phyloP scores from a whole-genome alignment of 2,888 invertebrate species.

The Phengaris arion region DNA sequence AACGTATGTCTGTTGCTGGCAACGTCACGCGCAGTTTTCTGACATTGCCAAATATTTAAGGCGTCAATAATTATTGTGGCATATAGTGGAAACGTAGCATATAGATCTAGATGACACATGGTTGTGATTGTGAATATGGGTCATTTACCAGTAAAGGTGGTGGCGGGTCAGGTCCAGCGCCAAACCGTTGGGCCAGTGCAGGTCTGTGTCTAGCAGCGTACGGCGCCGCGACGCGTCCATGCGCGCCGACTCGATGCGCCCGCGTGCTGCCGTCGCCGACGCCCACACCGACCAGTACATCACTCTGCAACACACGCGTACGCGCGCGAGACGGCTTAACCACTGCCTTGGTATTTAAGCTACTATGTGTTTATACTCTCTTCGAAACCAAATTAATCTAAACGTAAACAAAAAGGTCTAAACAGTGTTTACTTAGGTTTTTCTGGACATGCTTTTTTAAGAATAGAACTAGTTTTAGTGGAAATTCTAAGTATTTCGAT shows the following conservation, averaged over 20 bases:
- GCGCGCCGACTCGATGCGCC: conserved; percentile 68
- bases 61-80: too few species aligned
- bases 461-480: too few species aligned
- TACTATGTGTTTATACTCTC: not conserved
- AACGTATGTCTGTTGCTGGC: too few species aligned
- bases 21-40: not conserved
- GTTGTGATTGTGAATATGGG: too few species aligned
- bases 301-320: conserved; percentile 49
- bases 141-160: conserved; percentile 58
- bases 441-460: too few species aligned
- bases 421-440: too few species aligned
- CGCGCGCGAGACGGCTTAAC: not conserved
- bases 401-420: too few species aligned
- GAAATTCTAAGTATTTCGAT: too few species aligned
- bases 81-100: too few species aligned
- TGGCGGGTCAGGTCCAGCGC: conserved; percentile 57
- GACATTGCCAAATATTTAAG: not conserved
- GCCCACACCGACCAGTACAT: conserved; percentile 91
- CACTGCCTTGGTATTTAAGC: not conserved
- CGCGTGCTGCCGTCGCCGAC: conserved; percentile 71
- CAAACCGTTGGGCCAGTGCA: conserved; percentile 89
- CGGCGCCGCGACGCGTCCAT: conserved; percentile 82
- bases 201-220: conserved; percentile 70
- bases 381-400: not conserved
- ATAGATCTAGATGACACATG: too few species aligned